A percentile compares a stretch with the other conserved stretches of the same genome.
Evolutionary conservation across 1,140 invertebrate genomes (phyloP).

Genomic region (Gonioctena quinquepunctata): DNA sequence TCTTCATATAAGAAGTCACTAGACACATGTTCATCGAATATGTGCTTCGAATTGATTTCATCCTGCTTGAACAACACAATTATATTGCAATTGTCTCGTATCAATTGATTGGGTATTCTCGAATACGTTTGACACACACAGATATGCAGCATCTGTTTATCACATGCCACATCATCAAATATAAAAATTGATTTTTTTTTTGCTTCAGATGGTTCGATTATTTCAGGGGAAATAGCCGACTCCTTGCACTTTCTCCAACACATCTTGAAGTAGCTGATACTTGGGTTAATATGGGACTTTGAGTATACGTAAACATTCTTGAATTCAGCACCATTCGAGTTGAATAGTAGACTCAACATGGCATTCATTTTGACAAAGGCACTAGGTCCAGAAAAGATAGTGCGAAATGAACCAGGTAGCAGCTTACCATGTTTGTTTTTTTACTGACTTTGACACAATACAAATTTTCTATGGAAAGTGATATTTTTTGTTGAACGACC

Average conservation of each 20-base stretch:
- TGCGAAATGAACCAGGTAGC: no score
- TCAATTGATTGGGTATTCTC: slow-evolving; percentile 54
- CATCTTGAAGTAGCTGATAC: no score
- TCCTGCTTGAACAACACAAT: slow-evolving; percentile 55
- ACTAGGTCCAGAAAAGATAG: no score
- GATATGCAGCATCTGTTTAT: neutral
- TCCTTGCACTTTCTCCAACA: no score
- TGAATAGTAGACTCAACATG: neutral
- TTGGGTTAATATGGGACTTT: no score
- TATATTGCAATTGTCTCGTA: slow-evolving; percentile 55
- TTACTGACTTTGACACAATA: no score
- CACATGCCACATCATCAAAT: neutral
- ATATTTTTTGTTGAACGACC: no score
- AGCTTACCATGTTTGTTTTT: no score
- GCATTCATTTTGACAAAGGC: neutral
- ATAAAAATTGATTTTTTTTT: neutral
- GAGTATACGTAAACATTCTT: no score
- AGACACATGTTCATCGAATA: slow-evolving; percentile 43
- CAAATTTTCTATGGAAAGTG: no score
- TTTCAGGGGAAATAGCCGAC: no score
- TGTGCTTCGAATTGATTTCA: slow-evolving; percentile 54
- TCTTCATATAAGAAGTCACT: neutral
- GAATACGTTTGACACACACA: slow-evolving; percentile 51
- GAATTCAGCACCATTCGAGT: no score
- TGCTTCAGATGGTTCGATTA: neutral